Evolutionary conservation across 2,888 invertebrate genomes (phyloP), one percentile per base, ranked within the genome.

Genomic region (Fragum sueziense): DNA sequence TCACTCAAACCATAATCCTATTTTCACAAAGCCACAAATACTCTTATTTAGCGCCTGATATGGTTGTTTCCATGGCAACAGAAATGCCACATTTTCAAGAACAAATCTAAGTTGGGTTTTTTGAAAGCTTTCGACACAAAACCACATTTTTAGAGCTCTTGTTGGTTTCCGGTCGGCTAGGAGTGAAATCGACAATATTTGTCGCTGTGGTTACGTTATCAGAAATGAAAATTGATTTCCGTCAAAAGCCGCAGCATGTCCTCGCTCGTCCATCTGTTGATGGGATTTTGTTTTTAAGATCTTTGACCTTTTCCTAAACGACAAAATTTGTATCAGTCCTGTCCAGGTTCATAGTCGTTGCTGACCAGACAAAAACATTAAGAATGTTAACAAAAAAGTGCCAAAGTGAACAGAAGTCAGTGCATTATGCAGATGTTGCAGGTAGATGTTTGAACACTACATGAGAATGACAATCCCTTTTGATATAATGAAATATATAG

Each of bases 171-270:
- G 80, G 62, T 52, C 27, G 31, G 22, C 17, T 52, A 70, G 74
- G 70, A 79, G 79, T 74, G 73, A 81, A 84, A 79, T 75, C 76
- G 72, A 76, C 70, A 61, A 79, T 79, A 81, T 79, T 77, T 74
- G 81, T 84, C 62, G 62, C 77, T 72, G 77, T 81, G 84, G 80
- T 74, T 47, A 79, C 84, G 70, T 81, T 84, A 84, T 84, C 84
- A 67, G 69, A 72, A 81, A 73, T 77, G 70, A 79, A 70, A 77
- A 79, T 84, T 79, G 81, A 77, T 79, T 81, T 79, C 79, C 75
- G 57, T 65, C 81, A 67, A 65, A 74, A 54, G 62, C 20, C 52
- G 51, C 29, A 74, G 68, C 47, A 67, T 54, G 70, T 47, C 37
- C 76, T 67, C 25, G 62, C 41, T 57, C 31, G 33, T 75, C 82